Evolutionary conservation across 2,797 vertebrate species (phyloP).

Genomic region (Heliangelus exortis): DNA sequence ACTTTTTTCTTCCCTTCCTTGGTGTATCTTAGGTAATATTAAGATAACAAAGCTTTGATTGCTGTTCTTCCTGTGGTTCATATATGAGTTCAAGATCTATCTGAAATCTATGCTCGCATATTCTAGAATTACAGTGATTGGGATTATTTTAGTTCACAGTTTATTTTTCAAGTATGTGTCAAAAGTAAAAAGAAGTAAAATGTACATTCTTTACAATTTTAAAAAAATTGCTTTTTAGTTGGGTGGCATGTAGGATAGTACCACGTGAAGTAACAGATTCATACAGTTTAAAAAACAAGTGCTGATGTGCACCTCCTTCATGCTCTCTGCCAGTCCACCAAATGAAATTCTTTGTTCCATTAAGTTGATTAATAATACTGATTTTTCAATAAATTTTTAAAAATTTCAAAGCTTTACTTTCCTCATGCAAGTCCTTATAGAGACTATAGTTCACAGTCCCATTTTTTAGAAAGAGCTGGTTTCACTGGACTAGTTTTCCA

Average conservation of each 20-base stretch:
- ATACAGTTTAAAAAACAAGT: not conserved
- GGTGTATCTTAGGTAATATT: not conserved
- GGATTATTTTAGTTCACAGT: not conserved
- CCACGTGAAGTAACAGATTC: not conserved
- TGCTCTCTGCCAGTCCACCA: not conserved
- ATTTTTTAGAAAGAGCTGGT: not conserved
- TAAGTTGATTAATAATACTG: not conserved
- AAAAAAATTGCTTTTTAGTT: not conserved
- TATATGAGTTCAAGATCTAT: not conserved
- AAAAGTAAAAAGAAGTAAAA: not conserved
- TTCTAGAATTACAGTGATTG: not conserved
- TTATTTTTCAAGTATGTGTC: not conserved
- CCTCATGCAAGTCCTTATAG: not conserved
- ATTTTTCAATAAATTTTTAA: not conserved
- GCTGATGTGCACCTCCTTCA: not conserved
- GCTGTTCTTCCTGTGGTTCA: not conserved
- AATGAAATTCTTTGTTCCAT: not conserved
- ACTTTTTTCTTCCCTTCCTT: not conserved
- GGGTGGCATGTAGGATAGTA: not conserved
- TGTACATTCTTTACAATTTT: not conserved
- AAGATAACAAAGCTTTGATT: not conserved
- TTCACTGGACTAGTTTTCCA: not conserved
- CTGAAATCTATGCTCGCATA: not conserved
- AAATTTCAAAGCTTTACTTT: not conserved
- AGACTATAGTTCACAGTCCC: not conserved